Percentiles rank a stretch among this genome's conserved stretches.
These are phyloP conservation scores for Nasonia vitripennis DNA, from an alignment of 1,140 invertebrate genomes.

Conservation along the genomic window DNA sequence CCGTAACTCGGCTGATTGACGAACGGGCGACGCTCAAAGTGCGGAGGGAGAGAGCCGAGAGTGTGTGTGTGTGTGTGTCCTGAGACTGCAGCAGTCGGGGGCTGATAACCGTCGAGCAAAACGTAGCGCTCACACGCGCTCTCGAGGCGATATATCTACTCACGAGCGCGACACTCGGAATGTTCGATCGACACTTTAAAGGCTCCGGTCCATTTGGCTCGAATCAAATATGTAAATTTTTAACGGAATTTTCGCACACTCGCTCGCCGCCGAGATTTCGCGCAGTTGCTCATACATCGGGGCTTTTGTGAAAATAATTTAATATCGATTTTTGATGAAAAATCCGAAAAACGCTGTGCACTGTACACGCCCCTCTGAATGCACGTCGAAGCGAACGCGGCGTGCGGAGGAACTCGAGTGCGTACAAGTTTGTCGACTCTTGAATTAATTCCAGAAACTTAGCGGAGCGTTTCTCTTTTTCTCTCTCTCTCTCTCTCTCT, in stretches of 20 bases:
- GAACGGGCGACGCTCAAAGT: conserved; percentile 52
- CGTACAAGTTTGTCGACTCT: background rate
- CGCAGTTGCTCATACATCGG: background rate
- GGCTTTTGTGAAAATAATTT: too few relatives aligned
- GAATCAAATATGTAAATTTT: conserved; percentile 39
- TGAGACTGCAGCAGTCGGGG: background rate
- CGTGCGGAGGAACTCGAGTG: background rate
- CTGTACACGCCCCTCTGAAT: background rate
- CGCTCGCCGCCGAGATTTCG: background rate
- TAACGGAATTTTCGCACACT: conserved; percentile 10
- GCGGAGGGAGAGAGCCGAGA: background rate
- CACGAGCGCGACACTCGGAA: conserved; percentile 19
- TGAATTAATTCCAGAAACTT: conserved; percentile 19
- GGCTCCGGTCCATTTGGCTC: conserved; percentile 28
- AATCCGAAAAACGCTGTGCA: too few relatives aligned
- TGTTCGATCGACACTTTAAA: conserved; percentile 36
- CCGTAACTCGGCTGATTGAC: conserved; percentile 47
- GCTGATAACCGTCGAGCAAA: conserved; percentile 1
- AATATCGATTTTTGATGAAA: background rate
- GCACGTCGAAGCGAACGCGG: background rate
- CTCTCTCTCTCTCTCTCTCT: too few relatives aligned
- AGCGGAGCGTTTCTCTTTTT: background rate
- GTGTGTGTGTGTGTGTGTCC: background rate
- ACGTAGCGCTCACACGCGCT: background rate
- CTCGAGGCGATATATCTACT: conserved; percentile 10